Base-by-base conservation (phyloP, 2,113 vertebrate genomes). In the Vidua chalybeata region DNA sequence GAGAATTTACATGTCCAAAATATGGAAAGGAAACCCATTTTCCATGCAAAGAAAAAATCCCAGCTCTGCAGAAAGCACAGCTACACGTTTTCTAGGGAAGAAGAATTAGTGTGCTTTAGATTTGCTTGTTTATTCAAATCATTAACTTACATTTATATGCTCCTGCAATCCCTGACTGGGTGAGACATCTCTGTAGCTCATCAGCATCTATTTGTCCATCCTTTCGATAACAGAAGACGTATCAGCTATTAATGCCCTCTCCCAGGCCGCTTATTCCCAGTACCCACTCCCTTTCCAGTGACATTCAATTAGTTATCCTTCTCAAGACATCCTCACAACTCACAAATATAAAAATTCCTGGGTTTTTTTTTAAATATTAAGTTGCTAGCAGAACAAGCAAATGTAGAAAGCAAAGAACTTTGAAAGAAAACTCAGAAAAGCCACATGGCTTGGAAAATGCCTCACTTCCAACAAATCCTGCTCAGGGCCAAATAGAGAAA, bases 161-260 rank as follows among this genome's bases (percentile, higher is more conserved):
- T 86, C 99, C 99, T 52, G 98, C 96, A 96, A 99, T 98, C 92
- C 98, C 98, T 2, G 99, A 98, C 77, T 99, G 98, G 3, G 99
- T 99, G 91, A 99, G 98, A 96, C 99, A 99, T 84, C 97, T 97
- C 98, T 99, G 99, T 79, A 99, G 97, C 97, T 99, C 99, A 26
- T 99, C 99, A 49, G 98, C 98, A 90, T 99, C 98, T 96, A 99
- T 99, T 78, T 99, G 99, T 62, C 98, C 99, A 92, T 99, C 99
- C 99, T 99, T 88, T 84, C 5, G 69, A 74, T 95, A 97, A 94
- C 12, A 96, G 77, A 96, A 83, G 75, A 66, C 37, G 79, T 28
- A 91, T 94, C 55, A 96, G 91, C 84, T 91, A 77, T 76, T 73
- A 56, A 78, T 88, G 84, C 63, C 55, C 52, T 78, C 59, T 78